Evolutionary conservation across 2,797 vertebrate genomes (phyloP).

Genomic region (Lacerta agilis): DNA sequence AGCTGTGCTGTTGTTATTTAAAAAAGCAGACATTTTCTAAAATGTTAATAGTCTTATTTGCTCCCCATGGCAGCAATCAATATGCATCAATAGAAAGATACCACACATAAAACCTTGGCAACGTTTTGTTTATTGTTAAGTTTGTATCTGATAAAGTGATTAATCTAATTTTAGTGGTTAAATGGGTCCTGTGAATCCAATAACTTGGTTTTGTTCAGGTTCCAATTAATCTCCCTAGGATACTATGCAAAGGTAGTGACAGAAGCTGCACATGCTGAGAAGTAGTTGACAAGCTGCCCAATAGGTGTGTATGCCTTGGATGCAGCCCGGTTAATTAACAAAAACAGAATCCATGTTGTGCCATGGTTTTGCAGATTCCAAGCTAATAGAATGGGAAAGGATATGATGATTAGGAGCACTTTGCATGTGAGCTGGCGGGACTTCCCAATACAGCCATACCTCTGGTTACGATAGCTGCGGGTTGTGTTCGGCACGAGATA

Average conservation of each 20-base stretch:
- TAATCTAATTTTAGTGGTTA: neutral
- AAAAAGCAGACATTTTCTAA: constrained; percentile 9
- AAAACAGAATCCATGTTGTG: neutral
- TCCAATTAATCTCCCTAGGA: neutral
- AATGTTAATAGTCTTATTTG: neutral
- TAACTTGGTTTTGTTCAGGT: neutral
- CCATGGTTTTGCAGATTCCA: neutral
- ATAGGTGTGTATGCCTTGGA: neutral
- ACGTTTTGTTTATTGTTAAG: neutral
- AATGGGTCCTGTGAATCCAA: neutral
- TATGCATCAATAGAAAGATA: neutral
- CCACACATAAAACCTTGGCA: neutral
- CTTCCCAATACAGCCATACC: neutral
- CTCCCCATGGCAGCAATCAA: constrained; percentile 25
- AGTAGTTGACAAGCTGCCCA: neutral
- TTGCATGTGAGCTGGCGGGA: neutral
- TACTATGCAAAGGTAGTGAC: neutral
- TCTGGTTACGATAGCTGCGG: too few relatives aligned
- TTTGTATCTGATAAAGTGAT: neutral
- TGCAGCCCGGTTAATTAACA: neutral
- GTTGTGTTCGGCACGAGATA: too few relatives aligned
- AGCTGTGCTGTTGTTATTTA: too few relatives aligned
- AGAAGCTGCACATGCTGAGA: neutral
- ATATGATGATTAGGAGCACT: too few relatives aligned
- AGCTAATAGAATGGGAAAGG: neutral